Evolutionary conservation across 1,140 invertebrate genomes (phyloP).

Genomic region (Drosophila nasuta): DNA sequence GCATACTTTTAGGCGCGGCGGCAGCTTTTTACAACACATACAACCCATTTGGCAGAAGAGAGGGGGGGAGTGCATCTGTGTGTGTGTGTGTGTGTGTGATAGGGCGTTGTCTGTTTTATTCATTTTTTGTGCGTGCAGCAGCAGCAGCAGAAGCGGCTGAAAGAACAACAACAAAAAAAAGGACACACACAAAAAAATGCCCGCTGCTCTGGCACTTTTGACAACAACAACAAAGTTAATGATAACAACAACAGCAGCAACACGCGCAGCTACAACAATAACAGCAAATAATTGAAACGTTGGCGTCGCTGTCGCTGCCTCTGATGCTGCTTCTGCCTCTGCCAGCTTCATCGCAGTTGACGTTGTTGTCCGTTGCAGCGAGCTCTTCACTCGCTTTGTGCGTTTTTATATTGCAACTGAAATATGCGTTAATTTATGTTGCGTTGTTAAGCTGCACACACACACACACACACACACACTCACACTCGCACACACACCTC

Average conservation of each 20-base stretch:
- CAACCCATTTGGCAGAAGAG: background rate
- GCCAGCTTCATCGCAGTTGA: background rate
- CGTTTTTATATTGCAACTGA: constrained; percentile 56
- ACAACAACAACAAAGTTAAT: constrained; percentile 52
- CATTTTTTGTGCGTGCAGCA: constrained; percentile 74
- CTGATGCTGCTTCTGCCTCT: constrained; percentile 4
- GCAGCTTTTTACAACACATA: constrained; percentile 63
- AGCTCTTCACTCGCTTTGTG: constrained; percentile 44
- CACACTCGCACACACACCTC: constrained; percentile 8
- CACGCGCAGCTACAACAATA: constrained; percentile 10
- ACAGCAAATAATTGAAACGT: constrained; percentile 40
- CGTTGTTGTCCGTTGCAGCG: constrained; percentile 22
- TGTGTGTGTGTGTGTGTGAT: constrained; percentile 25
- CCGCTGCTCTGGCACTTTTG: constrained; percentile 64
- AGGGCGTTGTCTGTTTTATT: constrained; percentile 62
- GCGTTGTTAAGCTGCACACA: constrained; percentile 77
- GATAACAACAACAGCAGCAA: constrained; percentile 54
- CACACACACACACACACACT: constrained; percentile 50
- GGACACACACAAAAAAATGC: constrained; percentile 9
- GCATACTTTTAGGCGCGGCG: constrained; percentile 78
- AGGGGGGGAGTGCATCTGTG: too few species aligned
- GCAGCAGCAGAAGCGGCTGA: constrained; percentile 15
- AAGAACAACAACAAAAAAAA: constrained; percentile 17
- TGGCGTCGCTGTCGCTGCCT: constrained; percentile 42
- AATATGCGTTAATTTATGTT: constrained; percentile 83